Base-by-base conservation (phyloP, 2,888 invertebrate species). In the Philopedon plagiatum region DNA sequence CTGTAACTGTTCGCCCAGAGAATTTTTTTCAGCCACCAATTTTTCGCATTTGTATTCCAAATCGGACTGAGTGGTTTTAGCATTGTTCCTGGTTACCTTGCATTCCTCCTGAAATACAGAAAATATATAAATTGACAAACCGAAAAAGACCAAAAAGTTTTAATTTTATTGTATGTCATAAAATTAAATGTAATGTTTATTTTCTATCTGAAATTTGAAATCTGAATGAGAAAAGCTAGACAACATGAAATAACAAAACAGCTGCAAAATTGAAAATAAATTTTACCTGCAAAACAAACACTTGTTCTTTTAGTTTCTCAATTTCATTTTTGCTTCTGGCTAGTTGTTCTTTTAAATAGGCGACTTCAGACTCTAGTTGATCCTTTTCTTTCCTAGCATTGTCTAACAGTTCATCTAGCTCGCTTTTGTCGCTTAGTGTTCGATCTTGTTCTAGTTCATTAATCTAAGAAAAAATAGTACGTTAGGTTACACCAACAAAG, bases 11-110 rank as follows among this genome's bases (percentile, higher is more conserved):
- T 89, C 89, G 75, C 90, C 89, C 58, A 94, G 85, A 19, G 91
- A 90, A 0, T 89, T 84, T 78, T 93, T 93, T 79, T 96, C 96
- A 41, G 91, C 90, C 13, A 91, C 90, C 76, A 93, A 81, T 79
- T 92, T 92, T 77, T 93, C 92, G 60, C 93, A 86, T 75, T 92
- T 92, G 83, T 93, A 94, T 82, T 96, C 94, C 78, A 96, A 86
- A 82, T 95, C 94, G 0, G 92, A 91, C 76, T 95, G 90, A 5
- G 93, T 93, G 19, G 93, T 93, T 83, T 94, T 95, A n/a, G 95
- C 94, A 83, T 93, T 95, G 81, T 94, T 96, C 75, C 94, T 90
- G 0, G 92, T 91, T 76, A 90, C 90, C 86, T 91, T 92, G 77
- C 89, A 89, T 81, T 93, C 93, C 80, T 93, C 92, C 73, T 91